These are phyloP conservation scores for Columba janthina DNA, from an alignment of 2,113 vertebrate genomes.

Conservation along the genomic window DNA sequence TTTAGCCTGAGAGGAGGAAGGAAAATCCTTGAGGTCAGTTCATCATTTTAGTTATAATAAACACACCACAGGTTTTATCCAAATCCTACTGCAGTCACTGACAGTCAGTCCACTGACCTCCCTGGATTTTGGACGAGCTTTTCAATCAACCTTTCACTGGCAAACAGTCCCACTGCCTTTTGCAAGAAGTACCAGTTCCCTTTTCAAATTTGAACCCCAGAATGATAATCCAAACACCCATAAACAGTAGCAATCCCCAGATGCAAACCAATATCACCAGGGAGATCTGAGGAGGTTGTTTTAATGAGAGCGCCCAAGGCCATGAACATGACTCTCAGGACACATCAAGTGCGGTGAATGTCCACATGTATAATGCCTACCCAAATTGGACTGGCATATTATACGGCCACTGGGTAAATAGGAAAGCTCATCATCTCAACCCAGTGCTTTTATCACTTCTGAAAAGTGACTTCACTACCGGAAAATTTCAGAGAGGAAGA, in stretches of 20 bases:
- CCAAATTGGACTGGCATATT: rapidly evolving
- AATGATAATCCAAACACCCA: background rate
- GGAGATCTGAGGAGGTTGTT: background rate
- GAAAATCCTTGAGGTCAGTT: background rate
- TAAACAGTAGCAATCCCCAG: background rate
- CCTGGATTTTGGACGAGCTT: background rate
- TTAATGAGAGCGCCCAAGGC: background rate
- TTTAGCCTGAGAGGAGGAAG: background rate
- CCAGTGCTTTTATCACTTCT: background rate
- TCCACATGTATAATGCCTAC: rapidly evolving
- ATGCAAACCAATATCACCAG: background rate
- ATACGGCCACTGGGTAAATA: background rate
- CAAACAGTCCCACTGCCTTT: background rate
- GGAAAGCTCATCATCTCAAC: background rate
- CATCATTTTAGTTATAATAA: background rate
- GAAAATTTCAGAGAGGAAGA: background rate
- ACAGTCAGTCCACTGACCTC: background rate
- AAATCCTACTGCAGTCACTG: background rate
- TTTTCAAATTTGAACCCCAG: background rate
- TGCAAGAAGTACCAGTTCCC: background rate
- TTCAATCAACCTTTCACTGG: background rate
- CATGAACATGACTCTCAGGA: rapidly evolving
- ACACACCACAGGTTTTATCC: background rate
- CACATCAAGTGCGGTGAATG: rapidly evolving
- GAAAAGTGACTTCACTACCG: background rate